Evolutionary conservation across 2,797 vertebrate species (phyloP).

Genomic region (Sebastes aleutianus): DNA sequence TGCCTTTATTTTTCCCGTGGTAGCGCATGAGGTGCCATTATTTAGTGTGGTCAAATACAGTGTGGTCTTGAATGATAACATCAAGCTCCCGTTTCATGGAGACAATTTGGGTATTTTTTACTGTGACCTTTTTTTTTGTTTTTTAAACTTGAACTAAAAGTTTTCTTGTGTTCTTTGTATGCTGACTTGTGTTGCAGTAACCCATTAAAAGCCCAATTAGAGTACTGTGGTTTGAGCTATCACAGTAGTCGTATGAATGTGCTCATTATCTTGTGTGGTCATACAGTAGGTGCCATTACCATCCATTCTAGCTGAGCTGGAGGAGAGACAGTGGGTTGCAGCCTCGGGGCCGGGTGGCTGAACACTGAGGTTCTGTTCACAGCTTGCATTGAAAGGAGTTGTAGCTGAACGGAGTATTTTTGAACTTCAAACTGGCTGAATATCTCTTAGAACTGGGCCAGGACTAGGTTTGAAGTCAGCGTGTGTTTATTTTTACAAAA

Average conservation of each 20-base stretch:
- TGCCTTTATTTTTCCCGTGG: conserved; percentile 57
- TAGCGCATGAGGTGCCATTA: conserved; percentile 46
- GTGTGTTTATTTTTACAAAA: conserved; percentile 40
- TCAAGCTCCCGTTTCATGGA: conserved; percentile 30
- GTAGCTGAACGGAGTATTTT: conserved; percentile 23
- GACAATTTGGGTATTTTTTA: conserved; percentile 19
- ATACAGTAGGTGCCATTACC: conserved; percentile 57
- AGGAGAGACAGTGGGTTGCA: conserved; percentile 26
- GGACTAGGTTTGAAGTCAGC: conserved; percentile 20
- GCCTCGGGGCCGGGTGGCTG: conserved; percentile 23
- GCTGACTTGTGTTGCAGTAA: conserved; percentile 28
- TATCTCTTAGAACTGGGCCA: neutral
- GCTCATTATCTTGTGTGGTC: conserved; percentile 60
- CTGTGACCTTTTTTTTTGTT: neutral
- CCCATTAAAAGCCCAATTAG: conserved; percentile 60
- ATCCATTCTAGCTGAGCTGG: conserved; percentile 32
- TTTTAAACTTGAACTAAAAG: neutral
- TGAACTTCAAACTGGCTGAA: conserved; percentile 28
- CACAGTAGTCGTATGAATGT: conserved; percentile 49
- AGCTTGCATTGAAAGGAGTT: conserved; percentile 39
- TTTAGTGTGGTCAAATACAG: conserved; percentile 56
- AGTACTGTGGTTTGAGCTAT: conserved; percentile 34
- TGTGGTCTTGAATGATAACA: conserved; percentile 62
- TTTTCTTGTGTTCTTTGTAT: conserved; percentile 18
- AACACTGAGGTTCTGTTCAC: conserved; percentile 55